Evolutionary conservation across 53 echinoderm and acorn worm genomes (phyloP).

Genomic region (Paracentrotus lividus): DNA sequence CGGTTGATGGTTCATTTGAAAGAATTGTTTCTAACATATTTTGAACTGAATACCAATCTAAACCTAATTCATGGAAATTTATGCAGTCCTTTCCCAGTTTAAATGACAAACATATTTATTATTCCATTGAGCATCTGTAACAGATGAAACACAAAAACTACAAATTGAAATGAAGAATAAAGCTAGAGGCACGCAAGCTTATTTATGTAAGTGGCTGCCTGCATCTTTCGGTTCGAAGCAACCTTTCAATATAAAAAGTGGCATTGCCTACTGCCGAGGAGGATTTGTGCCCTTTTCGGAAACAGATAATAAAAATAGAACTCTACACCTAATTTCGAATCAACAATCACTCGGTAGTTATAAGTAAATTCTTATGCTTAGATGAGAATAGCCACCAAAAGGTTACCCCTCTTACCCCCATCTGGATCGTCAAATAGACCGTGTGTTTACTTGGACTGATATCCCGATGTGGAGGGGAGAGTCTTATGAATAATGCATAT

Average conservation of each 20-base stretch:
- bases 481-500: conserved; percentile 26
- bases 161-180: not conserved
- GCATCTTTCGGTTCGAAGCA: not conserved
- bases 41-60: not conserved
- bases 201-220: conserved; percentile 27
- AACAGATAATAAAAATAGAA: conserved; percentile 31
- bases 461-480: not conserved
- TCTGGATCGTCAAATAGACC: conserved; percentile 30
- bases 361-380: conserved; percentile 49
- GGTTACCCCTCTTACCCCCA: conserved; percentile 28
- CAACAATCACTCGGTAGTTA: conserved; percentile 41
- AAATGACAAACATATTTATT: too few relatives aligned
- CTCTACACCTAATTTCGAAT: conserved; percentile 44
- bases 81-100: not conserved
- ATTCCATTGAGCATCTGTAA: not conserved
- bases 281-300: conserved; percentile 24
- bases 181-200: conserved; percentile 29
- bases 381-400: conserved; percentile 40
- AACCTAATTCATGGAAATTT: not conserved
- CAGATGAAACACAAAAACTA: not conserved
- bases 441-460: conserved; percentile 18
- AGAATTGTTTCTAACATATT: not conserved
- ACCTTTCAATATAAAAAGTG: conserved; percentile 28
- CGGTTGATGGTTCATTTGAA: too few relatives aligned
- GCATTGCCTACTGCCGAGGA: conserved; percentile 21